Base-by-base conservation (phyloP, 1,140 invertebrate species). In the Dendroctonus valens region DNA sequence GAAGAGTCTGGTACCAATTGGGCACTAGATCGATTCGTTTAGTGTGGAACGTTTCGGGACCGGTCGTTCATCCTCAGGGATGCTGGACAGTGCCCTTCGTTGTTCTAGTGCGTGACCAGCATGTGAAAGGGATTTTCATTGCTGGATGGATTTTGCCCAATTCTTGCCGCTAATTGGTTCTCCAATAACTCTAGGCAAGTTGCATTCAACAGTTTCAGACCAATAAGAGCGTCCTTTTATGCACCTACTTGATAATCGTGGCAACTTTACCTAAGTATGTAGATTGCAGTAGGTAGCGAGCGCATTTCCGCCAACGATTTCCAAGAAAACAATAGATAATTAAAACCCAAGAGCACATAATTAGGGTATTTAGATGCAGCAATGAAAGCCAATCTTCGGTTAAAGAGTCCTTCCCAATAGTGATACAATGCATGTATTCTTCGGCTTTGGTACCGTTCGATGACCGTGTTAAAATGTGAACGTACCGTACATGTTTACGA, bases 391-490 rank as follows among this genome's bases (percentile, higher is more conserved):
- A 52, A 14, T 8, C 12, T 26, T 12, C 8, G 12, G 50, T n/a
- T 8, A 52, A 52, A 52, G 37, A 52, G 8, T 14, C 14, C 14
- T n/a, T 52, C 50, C 8, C 50, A 12, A 12, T 46, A 46, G 9
- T 12, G 9, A 15, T 12, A 26, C 37, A 26, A 52, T 26, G 8
- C 37, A 14, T 26, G 42, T 60, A 46, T 60, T 60, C 44, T 41
- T 50, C 39, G 37, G 41, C 48, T 11, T 51, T 53, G 50, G 59
- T 62, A 62, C 59, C 59, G 59, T 62, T 62, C 44, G 26, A 52
- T 62, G 59, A 62, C 59, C 59, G 59, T 49, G 59, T 62, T 51
- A 60, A 49, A 60, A 49, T 59, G 55, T 59, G 55, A 55, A 55
- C 53, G 57, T 59, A 59, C 41, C 41, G 41, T 59, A 42, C 57